Evolutionary conservation across 2,888 invertebrate species (phyloP).

Genomic region (Parapristionchus giblindavisi): DNA sequence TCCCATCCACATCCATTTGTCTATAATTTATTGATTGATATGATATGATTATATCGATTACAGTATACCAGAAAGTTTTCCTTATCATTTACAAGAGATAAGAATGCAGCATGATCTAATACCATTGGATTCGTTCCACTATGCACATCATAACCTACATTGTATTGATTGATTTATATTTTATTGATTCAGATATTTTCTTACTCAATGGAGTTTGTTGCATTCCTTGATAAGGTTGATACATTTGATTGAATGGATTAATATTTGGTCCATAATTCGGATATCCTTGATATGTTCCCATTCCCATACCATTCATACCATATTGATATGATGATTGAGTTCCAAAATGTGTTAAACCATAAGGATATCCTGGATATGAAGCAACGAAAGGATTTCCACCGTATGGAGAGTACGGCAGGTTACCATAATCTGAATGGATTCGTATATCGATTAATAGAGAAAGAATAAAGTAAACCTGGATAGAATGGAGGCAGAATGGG

Average conservation of each 20-base stretch:
- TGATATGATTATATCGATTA: too few species aligned
- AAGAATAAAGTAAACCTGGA: not conserved
- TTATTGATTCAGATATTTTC: too few species aligned
- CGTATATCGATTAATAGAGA: not conserved
- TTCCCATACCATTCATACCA: not conserved
- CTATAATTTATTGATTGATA: not conserved
- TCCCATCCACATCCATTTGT: conserved; percentile 36
- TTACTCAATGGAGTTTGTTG: conserved; percentile 28
- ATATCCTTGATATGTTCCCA: not conserved
- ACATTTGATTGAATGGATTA: not conserved
- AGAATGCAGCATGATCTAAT: conserved; percentile 34
- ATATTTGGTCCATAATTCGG: not conserved
- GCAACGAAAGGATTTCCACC: conserved; percentile 1
- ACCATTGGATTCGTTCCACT: conserved; percentile 7
- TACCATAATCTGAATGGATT: not conserved
- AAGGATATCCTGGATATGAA: conserved; percentile 18
- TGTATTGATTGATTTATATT: too few species aligned
- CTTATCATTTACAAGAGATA: conserved; percentile 36
- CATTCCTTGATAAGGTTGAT: not conserved
- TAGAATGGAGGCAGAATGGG: conserved; percentile 30
- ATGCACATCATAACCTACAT: conserved; percentile 21
- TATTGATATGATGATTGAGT: conserved; percentile 23
- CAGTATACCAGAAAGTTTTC: conserved; percentile 25
- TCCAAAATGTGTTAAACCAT: conserved; percentile 25
- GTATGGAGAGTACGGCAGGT: not conserved